These are phyloP conservation scores for Tapirus terrestris DNA, from an alignment of 2,113 vertebrate species.

Conservation along the genomic window DNA sequence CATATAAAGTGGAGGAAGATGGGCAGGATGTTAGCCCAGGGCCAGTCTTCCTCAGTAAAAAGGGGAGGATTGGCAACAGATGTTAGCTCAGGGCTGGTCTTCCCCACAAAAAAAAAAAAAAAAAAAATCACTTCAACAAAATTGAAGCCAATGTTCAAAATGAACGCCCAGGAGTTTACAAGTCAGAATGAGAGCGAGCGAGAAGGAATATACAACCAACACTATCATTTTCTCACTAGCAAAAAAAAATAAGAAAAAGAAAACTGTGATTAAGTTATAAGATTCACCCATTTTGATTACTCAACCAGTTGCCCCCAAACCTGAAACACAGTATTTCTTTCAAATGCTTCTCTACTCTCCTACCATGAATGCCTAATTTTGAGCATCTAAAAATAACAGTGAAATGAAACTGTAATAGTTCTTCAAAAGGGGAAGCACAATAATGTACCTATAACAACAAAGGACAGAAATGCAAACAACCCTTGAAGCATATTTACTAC, in stretches of 20 bases:
- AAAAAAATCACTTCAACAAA: background rate
- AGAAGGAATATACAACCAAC: background rate
- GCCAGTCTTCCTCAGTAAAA: too few relatives aligned
- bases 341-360: background rate
- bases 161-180: background rate
- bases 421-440: background rate
- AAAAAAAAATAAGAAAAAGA: background rate
- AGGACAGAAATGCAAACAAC: background rate
- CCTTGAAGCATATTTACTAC: background rate
- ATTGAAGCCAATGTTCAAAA: background rate
- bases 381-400: background rate
- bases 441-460: background rate
- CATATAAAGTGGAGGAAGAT: too few relatives aligned
- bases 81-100: too few relatives aligned
- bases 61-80: too few relatives aligned
- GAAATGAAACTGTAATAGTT: background rate
- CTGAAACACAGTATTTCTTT: background rate
- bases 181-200: background rate
- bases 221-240: background rate
- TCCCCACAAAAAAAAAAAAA: slow-evolving; percentile 40
- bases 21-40: too few relatives aligned
- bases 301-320: background rate
- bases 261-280: background rate
- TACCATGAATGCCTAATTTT: background rate
- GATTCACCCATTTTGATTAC: background rate